Evolutionary conservation across 2,888 invertebrate genomes (phyloP), one percentile per base, ranked within the genome.

Genomic region (Zeuzera pyrina): DNA sequence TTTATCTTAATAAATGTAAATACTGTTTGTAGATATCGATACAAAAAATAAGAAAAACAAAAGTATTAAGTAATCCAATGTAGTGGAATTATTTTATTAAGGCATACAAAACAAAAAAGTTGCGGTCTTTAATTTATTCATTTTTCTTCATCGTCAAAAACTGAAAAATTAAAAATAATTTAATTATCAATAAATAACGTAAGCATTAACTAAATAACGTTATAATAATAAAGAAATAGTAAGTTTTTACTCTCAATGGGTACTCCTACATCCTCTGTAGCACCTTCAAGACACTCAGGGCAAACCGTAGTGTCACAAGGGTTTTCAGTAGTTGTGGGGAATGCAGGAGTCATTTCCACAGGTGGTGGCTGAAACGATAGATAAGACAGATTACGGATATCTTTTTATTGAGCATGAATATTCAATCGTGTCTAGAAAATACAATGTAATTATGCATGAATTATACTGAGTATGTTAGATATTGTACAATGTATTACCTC

Each of bases 241-340:
- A 26, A 5, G 19, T 23, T 10, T 50, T 52, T 47, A 72, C 73
- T 34, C 21, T 63, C 53, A 19, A 71, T 49, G 1, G 35, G 45
- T 1, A 57, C 52, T 33, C 62, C 69, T 11, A 43, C 41, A 1
- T 63, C 61, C 24, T 60, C 67, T 1, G 67, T 52, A 15, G 47
- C 52, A 13, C 69, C 73, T 39, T 69, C 78, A 25, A 77, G 29
- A 49, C 83, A 83, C 35, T 74, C 77, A 3, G 66, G 59, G 42
- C 83, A 83, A 11, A 65, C 32, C 8, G 83, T 83, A 2, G 70
- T 68, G 2, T 81, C 79, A 35, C 81, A 83, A 2, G 81, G 81
- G 39, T 78, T 72, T 15, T 48, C 47, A 1, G 68, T 62, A n/a
- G 73, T 49, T 1, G 70, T 72, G 2, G 83, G 81, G 52, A 78